Conservation (phyloP, 2,113 vertebrate species). For the Myotis lucifugus region DNA sequence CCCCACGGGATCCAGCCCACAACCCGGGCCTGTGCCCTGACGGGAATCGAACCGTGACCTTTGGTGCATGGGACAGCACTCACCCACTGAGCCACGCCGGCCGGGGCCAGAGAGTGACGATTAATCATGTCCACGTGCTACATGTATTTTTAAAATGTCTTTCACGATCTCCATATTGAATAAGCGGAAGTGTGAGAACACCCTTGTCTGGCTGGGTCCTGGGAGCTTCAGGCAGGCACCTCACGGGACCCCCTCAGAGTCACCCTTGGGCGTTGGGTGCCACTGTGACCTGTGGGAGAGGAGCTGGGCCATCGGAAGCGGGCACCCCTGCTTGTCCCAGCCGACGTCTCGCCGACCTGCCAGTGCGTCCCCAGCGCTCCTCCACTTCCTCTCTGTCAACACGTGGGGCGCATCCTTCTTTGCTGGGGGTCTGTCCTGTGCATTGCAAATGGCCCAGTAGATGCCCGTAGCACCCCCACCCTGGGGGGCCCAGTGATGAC, state of each 20-base stretch:
- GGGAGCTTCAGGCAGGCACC: too few species aligned
- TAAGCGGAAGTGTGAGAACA: rapidly evolving
- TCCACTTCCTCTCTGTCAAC: rapidly evolving
- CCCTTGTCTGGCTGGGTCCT: rapidly evolving
- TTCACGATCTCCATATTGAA: rapidly evolving
- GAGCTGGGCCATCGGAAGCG: rapidly evolving
- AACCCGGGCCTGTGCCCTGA: too few species aligned
- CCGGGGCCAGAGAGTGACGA: neutral
- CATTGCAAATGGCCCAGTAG: rapidly evolving
- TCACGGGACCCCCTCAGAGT: neutral
- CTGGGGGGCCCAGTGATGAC: neutral
- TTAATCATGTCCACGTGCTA: rapidly evolving
- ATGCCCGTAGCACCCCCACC: neutral
- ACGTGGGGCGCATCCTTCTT: rapidly evolving
- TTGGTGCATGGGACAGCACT: too few species aligned
- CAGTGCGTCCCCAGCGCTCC: rapidly evolving
- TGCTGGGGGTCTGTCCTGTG: neutral
- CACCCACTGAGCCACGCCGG: rapidly evolving
- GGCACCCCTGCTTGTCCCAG: rapidly evolving
- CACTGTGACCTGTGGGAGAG: rapidly evolving
- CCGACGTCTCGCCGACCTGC: rapidly evolving
- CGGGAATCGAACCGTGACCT: too few species aligned
- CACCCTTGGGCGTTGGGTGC: rapidly evolving
- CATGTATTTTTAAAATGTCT: rapidly evolving
- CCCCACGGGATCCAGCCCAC: too few species aligned